Percentiles rank a stretch among this genome's conserved stretches.
These are phyloP conservation scores for Cheilosia urbana DNA, from an alignment of 2,888 invertebrate species.

Conservation along the genomic window DNA sequence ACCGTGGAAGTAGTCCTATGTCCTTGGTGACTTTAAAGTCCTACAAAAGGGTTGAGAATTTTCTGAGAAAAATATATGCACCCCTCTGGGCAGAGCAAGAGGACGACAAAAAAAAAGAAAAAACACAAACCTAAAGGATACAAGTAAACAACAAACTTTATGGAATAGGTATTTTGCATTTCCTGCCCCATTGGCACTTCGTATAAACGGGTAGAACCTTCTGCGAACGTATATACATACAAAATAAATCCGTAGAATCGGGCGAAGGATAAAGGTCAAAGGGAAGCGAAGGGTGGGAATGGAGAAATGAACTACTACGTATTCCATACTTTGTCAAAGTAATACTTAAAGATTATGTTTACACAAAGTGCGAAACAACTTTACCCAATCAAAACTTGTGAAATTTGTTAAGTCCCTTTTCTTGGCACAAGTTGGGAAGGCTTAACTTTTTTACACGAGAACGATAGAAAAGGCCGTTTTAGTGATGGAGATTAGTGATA, in stretches of 20 bases:
- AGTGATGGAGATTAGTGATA: too few species aligned
- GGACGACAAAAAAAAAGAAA: neutral
- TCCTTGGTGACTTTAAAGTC: constrained; percentile 17
- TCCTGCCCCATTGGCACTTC: neutral
- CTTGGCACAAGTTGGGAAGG: neutral
- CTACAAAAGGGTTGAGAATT: neutral
- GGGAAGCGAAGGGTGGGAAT: neutral
- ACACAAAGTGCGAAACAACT: constrained; percentile 36
- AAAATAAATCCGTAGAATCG: neutral
- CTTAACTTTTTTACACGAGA: constrained; percentile 2
- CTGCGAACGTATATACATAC: neutral
- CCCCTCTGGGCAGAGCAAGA: neutral
- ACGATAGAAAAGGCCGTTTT: too few species aligned
- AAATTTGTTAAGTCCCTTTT: constrained; percentile 27
- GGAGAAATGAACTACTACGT: neutral
- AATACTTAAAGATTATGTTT: constrained; percentile 26
- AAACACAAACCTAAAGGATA: neutral
- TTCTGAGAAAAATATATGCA: constrained; percentile 26
- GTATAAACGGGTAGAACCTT: neutral
- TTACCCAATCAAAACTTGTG: constrained; percentile 40
- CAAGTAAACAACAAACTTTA: constrained; percentile 2
- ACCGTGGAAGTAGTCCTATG: neutral
- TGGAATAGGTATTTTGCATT: constrained; percentile 2
- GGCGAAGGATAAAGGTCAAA: neutral
- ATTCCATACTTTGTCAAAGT: constrained; percentile 3